phyloP scores from a whole-genome alignment of 1,140 invertebrate genomes.

The Brevipalpus yothersi region DNA sequence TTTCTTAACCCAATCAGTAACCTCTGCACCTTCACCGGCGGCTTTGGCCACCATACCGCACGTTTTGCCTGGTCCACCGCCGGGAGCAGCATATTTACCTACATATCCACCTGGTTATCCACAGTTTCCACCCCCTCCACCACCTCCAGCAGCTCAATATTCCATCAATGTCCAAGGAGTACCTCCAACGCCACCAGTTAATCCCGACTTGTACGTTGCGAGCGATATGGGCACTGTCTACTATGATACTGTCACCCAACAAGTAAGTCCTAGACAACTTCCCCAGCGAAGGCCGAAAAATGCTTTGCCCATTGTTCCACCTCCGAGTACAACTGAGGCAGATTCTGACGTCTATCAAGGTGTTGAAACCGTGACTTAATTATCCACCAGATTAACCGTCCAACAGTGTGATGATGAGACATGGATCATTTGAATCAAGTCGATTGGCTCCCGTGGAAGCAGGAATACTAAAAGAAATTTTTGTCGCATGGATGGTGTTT shows the following conservation, averaged over 20 bases:
- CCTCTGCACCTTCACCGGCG: not conserved
- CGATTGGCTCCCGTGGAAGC: too few relatives aligned
- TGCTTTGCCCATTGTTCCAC: constrained; percentile 32
- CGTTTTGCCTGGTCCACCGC: not conserved
- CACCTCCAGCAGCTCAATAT: not conserved
- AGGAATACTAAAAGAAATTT: too few relatives aligned
- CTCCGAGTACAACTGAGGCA: constrained; percentile 16
- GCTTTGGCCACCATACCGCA: not conserved
- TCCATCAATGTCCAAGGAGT: not conserved
- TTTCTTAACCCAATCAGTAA: not conserved
- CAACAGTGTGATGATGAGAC: too few relatives aligned
- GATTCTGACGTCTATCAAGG: too few relatives aligned
- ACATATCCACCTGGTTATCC: constrained; percentile 9
- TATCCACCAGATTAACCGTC: too few relatives aligned
- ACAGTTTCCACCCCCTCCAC: constrained; percentile 6
- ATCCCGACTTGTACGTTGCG: constrained; percentile 26
- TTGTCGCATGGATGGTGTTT: too few relatives aligned
- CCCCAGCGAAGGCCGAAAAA: constrained; percentile 26
- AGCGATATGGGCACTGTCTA: constrained; percentile 25
- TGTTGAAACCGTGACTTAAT: too few relatives aligned
- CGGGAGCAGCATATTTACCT: not conserved
- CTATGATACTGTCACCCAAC: constrained; percentile 25
- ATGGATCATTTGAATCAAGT: too few relatives aligned
- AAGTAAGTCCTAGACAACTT: constrained; percentile 13
- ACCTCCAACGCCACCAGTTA: constrained; percentile 20